These are phyloP conservation scores for Leptobrachium ailaonicum DNA, from an alignment of 2,113 vertebrate genomes.

Conservation along the genomic window DNA sequence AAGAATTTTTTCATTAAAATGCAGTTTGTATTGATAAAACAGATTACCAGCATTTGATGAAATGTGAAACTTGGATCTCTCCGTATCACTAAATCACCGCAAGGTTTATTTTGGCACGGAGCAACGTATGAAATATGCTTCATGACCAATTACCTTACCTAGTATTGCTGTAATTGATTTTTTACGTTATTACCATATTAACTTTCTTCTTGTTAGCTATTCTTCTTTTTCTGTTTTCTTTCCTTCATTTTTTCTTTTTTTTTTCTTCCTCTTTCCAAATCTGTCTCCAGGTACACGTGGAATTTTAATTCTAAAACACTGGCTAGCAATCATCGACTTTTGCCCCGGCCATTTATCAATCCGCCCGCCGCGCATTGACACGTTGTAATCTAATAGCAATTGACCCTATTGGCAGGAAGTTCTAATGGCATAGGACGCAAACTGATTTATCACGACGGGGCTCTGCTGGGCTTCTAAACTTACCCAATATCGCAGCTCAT, in stretches of 20 bases:
- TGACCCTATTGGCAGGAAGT: constrained; percentile 94
- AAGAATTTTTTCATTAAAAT: constrained; percentile 83
- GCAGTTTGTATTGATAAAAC: constrained; percentile 81
- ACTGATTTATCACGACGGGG: constrained; percentile 88
- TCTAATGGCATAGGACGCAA: constrained; percentile 92
- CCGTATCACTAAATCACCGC: constrained; percentile 68
- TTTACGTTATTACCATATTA: constrained; percentile 59
- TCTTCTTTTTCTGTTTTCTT: neutral
- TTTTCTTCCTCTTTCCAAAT: neutral
- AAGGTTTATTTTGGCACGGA: constrained; percentile 76
- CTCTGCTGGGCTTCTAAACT: constrained; percentile 75
- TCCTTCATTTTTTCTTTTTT: neutral
- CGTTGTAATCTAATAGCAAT: constrained; percentile 96
- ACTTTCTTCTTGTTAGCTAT: constrained; percentile 54
- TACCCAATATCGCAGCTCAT: constrained; percentile 71
- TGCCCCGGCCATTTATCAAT: constrained; percentile 95
- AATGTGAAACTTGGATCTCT: constrained; percentile 78
- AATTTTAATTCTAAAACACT: constrained; percentile 49
- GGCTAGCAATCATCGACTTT: constrained; percentile 82
- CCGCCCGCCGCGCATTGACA: constrained; percentile 95
- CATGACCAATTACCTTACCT: constrained; percentile 64
- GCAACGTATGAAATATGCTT: constrained; percentile 64
- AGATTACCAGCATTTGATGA: constrained; percentile 79
- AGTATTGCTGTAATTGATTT: constrained; percentile 63
- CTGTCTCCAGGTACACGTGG: neutral